These are phyloP conservation scores for Semibalanus balanoides DNA, from an alignment of 1,140 invertebrate species.

Conservation along the genomic window DNA sequence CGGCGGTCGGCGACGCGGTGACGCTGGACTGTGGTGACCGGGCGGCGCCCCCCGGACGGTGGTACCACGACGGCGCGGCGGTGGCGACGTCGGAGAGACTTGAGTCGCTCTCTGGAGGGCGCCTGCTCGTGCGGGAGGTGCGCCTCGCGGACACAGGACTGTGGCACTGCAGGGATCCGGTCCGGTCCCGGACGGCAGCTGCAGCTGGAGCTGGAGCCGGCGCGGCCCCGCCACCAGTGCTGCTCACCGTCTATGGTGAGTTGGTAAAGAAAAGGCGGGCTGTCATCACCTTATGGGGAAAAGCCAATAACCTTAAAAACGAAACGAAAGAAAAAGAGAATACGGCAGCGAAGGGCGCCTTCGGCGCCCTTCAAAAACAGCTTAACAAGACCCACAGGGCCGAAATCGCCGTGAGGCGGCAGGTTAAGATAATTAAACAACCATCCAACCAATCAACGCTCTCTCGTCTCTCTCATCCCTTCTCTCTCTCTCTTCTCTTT, in stretches of 20 bases:
- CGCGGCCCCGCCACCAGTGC: background rate
- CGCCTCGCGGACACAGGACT: background rate
- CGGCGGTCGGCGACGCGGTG: background rate
- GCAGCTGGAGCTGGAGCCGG: background rate
- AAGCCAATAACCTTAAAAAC: no score
- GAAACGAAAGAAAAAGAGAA: no score
- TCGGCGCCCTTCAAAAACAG: no score
- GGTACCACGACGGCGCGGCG: background rate
- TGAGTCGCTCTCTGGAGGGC: background rate
- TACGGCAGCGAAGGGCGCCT: no score
- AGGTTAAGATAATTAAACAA: no score
- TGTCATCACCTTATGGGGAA: no score
- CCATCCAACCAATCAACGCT: no score
- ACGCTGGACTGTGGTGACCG: background rate
- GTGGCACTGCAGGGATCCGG: background rate
- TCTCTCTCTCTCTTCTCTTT: background rate
- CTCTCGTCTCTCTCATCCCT: background rate
- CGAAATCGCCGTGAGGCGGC: no score
- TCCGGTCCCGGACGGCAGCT: background rate
- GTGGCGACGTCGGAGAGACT: background rate
- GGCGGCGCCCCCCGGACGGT: background rate
- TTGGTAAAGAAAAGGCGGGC: no score
- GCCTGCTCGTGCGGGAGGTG: background rate
- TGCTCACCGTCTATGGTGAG: no score
- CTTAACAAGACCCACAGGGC: no score